phyloP scores from a whole-genome alignment of 2,888 invertebrate species.

The Brachyopa scutellaris region DNA sequence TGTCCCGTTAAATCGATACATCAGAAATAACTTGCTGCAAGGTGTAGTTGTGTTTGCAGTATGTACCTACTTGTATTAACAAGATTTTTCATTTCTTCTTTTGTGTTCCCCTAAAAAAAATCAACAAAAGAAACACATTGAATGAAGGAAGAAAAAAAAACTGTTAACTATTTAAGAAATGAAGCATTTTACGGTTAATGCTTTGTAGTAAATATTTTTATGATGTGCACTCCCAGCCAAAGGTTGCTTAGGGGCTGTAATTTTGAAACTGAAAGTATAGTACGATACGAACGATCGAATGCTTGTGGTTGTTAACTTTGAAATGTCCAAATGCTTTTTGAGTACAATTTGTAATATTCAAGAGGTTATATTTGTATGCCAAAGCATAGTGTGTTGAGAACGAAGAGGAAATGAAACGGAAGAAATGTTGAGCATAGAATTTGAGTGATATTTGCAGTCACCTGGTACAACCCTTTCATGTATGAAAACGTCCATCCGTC shows the following conservation, averaged over 20 bases:
- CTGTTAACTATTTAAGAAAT: conserved; percentile 9
- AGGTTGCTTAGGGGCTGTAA: conserved; percentile 6
- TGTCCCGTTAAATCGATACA: conserved; percentile 52
- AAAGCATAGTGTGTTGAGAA: too few relatives aligned
- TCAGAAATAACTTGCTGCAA: conserved; percentile 40
- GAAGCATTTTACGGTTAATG: conserved; percentile 17
- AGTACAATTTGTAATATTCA: not conserved
- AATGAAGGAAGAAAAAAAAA: not conserved
- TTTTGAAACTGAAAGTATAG: not conserved
- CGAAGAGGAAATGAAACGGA: too few relatives aligned
- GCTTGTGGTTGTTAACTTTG: conserved; percentile 25
- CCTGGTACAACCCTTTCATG: too few relatives aligned
- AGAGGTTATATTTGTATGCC: too few relatives aligned
- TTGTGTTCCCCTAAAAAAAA: not conserved
- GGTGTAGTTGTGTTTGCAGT: conserved; percentile 28
- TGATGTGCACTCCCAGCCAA: conserved; percentile 14
- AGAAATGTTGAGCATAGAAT: too few relatives aligned
- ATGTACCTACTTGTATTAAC: conserved; percentile 26
- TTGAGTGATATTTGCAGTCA: too few relatives aligned
- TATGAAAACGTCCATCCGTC: too few relatives aligned
- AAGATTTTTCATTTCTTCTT: conserved; percentile 32
- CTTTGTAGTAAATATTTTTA: conserved; percentile 33
- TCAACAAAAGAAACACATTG: not conserved
- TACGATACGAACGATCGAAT: too few relatives aligned
- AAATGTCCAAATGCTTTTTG: conserved; percentile 28